phyloP scores from a whole-genome alignment of 2,113 vertebrate species.

The Tichodroma muraria region DNA sequence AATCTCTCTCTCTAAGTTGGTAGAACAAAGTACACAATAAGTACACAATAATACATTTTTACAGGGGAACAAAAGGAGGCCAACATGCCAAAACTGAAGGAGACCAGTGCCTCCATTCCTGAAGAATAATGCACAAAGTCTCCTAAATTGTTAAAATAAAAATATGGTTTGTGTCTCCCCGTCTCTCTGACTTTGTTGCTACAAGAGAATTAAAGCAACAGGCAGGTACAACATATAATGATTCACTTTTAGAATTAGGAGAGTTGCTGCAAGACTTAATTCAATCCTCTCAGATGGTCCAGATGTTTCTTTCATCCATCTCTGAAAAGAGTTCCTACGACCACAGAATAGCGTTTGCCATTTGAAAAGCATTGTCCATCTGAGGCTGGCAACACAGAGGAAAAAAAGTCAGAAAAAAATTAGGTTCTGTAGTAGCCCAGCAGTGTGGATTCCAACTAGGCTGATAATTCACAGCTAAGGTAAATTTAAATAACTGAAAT shows the following conservation, averaged over 20 bases:
- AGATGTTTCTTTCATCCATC: neutral
- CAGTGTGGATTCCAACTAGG: neutral
- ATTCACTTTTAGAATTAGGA: neutral
- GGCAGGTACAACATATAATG: neutral
- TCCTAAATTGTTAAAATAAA: constrained; percentile 57
- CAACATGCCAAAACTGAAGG: neutral
- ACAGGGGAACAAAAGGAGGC: neutral
- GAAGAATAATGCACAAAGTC: constrained; percentile 7
- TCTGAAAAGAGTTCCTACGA: neutral
- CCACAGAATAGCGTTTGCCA: neutral
- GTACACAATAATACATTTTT: constrained; percentile 14
- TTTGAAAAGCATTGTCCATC: neutral
- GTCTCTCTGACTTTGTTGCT: neutral
- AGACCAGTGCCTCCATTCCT: neutral
- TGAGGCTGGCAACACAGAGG: neutral
- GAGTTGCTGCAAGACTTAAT: neutral
- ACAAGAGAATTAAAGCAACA: constrained; percentile 13
- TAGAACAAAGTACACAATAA: constrained; percentile 48
- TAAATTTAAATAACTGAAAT: neutral
- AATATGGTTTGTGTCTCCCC: constrained; percentile 17
- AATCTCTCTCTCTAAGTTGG: constrained; percentile 18
- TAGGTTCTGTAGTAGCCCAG: neutral
- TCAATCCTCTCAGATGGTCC: neutral
- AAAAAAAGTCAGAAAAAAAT: neutral
- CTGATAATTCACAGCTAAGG: neutral